Evolutionary conservation across 2,888 invertebrate species (phyloP), one percentile per base, ranked within the genome.

Genomic region (Rotaria socialis): DNA sequence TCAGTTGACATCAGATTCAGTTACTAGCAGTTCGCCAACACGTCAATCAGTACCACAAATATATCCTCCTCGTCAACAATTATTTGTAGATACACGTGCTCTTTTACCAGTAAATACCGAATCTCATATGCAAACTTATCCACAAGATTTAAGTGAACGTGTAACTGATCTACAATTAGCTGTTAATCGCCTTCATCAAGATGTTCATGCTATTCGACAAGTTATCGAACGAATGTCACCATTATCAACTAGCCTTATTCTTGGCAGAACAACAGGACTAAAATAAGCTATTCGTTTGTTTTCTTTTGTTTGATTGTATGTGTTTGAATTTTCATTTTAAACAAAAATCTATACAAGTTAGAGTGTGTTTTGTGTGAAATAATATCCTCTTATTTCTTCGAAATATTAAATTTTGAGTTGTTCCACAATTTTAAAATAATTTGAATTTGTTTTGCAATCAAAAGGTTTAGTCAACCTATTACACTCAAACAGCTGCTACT

Each of bases 141-240:
- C 80, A 43, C 47, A 43, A 47, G 80, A 80, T 80, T 47, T 80
- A 80, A n/a, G 47, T 24, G 80, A 80, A 80, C 43, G 80, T 11
- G 80, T 80, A 14, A 80, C 80, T n/a, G 80, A 80, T 47, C 24
- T 80, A 47, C 80, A 80, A n/a, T 47, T 80, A 80, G 80, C 80
- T 47, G 80, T 80, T 4, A 80, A 80, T 80, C 80, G 80, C 11
- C 47, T 80, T 47, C 80, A 80, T 80, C 80, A 80, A 47, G 80
- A 80, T 80, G 80, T 80, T n/a, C n/a, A 11, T 80, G 80, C 80
- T n/a, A 80, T 80, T 47, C 80, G 80, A 47, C 80, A 80, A 47
- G 47, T 47, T 10, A 11, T 80, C 14, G 80, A 80, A 80, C 43
- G 80, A 47, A 80, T 80, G 80, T 80, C 80, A 47, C 80, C 80